Percentiles rank a stretch among this genome's conserved stretches.
These are phyloP conservation scores for Tiliqua scincoides DNA, from an alignment of 2,113 vertebrate genomes.

Conservation along the genomic window DNA sequence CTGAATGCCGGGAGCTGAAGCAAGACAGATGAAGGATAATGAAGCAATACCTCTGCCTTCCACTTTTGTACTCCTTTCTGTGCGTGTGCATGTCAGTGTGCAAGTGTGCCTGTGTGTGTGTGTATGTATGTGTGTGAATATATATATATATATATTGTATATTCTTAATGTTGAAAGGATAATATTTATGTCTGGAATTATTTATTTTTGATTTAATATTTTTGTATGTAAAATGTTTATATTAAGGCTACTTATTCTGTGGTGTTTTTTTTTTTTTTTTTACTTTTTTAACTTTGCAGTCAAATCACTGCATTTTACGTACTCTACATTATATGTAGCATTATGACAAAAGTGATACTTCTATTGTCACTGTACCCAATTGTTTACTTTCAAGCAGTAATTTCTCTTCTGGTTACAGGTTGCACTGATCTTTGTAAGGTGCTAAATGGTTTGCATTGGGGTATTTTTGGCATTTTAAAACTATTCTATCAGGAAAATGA, in stretches of 20 bases:
- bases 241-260: conserved; percentile 77
- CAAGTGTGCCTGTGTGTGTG: conserved; percentile 39
- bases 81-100: conserved; percentile 28
- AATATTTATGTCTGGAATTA: conserved; percentile 88
- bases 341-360: conserved; percentile 78
- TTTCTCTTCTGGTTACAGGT: conserved; percentile 72
- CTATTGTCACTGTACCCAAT: conserved; percentile 81
- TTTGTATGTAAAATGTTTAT: conserved; percentile 85
- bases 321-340: conserved; percentile 84
- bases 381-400: conserved; percentile 79
- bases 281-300: conserved; percentile 71
- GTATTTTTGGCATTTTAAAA: conserved; percentile 74
- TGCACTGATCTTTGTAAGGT: conserved; percentile 74
- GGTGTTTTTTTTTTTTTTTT: conserved; percentile 42
- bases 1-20: conserved; percentile 64
- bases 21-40: conserved; percentile 78
- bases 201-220: conserved; percentile 89
- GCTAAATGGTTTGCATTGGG: conserved; percentile 71
- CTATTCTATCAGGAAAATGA: conserved; percentile 62
- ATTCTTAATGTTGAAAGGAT: conserved; percentile 84
- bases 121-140: conserved; percentile 28
- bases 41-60: conserved; percentile 85
- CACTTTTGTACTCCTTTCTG: conserved; percentile 62
- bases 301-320: conserved; percentile 81
- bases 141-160: conserved; percentile 63